Evolutionary conservation across 2,888 invertebrate species (phyloP), one percentile per base, ranked within the genome.

Genomic region (Melipona bicolor): DNA sequence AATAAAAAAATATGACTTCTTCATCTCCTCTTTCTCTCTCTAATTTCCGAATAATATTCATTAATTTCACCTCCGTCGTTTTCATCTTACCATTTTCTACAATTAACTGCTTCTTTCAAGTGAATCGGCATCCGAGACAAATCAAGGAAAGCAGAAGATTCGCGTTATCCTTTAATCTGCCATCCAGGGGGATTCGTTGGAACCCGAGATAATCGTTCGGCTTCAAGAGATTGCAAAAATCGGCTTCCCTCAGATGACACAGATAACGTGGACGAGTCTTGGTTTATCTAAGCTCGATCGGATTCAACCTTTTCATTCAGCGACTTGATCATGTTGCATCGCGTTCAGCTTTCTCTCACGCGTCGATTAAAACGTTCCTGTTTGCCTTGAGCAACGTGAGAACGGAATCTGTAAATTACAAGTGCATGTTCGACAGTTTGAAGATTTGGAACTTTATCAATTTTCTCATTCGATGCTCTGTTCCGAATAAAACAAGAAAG

Each of bases 241-340:
- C 65, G 49, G 21, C 32, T 64, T 69, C 62, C 52, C 54, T 68
- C 17, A 17, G 70, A 82, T 71, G 24, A 27, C 19, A 27, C 5
- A 24, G 81, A 81, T 80, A 80, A 54, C 64, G 59, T 43, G n/a
- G 15, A 27, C n/a, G 43, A 24, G 27, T 15, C 4, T 17, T 4
- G 15, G 27, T 69, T 65, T 70, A 74, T 76, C 69, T 24, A 56
- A 32, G 71, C 43, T 72, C 71, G 43, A 73, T 82, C 81, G 19
- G 24, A 81, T 81, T 62, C 36, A 36, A 32, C 3, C 32, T 50
- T 36, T 61, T 43, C 54, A 49, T 54, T 50, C 32, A 17, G 2
- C 21, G 21, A 43, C 21, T 11, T n/a, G 52, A 56, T 61, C 50
- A 49, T 49, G 61, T 67, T 59, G 82, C 71, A n/a, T 32, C n/a